Evolutionary conservation across 2,797 vertebrate genomes (phyloP).

Genomic region (Gallinago stenura): DNA sequence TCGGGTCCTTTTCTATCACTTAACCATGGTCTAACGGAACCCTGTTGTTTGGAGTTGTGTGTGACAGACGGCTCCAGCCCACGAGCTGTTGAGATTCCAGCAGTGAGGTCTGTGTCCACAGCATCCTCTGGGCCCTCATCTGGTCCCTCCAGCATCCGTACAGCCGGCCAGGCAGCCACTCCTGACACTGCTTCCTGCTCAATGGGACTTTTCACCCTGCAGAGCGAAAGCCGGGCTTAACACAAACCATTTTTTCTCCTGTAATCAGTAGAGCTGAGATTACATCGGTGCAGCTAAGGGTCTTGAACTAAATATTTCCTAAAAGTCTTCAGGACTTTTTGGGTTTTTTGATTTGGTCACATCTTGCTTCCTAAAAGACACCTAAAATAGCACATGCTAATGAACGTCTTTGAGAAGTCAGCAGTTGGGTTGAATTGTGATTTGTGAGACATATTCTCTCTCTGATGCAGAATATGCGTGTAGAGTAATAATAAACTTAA

Average conservation of each 20-base stretch:
- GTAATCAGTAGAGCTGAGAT: background rate
- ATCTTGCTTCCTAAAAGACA: background rate
- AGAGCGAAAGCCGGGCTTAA: background rate
- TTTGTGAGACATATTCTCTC: background rate
- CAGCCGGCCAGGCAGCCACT: background rate
- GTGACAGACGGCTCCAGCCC: background rate
- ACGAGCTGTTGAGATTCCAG: background rate
- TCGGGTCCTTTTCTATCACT: background rate
- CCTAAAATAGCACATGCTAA: background rate
- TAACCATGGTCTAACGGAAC: background rate
- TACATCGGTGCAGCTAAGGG: background rate
- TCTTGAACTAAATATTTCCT: background rate
- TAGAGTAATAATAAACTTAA: background rate
- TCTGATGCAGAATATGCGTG: background rate
- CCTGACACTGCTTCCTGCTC: background rate
- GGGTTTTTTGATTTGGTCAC: background rate
- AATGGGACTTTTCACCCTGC: rapidly evolving
- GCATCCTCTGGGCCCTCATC: background rate
- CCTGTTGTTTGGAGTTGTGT: background rate
- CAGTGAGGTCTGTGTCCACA: background rate
- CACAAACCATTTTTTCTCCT: background rate
- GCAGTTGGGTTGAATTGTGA: background rate
- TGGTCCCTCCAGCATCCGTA: background rate
- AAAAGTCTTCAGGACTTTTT: background rate
- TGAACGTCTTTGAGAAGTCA: background rate